phyloP scores from a whole-genome alignment of 2,888 invertebrate species.

The Scrobipalpa costella region DNA sequence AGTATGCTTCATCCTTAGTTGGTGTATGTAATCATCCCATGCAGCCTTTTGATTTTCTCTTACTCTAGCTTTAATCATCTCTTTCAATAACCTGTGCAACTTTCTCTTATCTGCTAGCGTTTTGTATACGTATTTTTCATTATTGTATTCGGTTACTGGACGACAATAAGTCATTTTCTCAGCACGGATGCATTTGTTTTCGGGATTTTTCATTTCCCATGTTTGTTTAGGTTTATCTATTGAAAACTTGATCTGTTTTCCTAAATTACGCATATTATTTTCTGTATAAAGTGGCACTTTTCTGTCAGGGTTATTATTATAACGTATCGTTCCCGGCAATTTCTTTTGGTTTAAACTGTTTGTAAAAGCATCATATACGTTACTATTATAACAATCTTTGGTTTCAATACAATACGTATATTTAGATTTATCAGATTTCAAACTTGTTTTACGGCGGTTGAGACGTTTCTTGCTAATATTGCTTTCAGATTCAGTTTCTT shows the following conservation, averaged over 20 bases:
- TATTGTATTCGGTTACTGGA: not conserved
- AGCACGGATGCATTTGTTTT: not conserved
- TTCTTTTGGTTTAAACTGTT: not conserved
- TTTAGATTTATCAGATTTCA: not conserved
- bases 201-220: not conserved
- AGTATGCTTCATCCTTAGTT: conserved; percentile 10
- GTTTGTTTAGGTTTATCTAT: not conserved
- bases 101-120: not conserved
- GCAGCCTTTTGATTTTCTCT: conserved; percentile 42
- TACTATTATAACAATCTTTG: not conserved
- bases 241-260: too few species aligned
- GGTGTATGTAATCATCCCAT: conserved; percentile 13
- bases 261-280: too few species aligned
- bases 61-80: not conserved
- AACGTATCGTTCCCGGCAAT: not conserved
- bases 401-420: not conserved
- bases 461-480: not conserved
- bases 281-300: conserved; percentile 2
- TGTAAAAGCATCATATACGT: not conserved
- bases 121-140: not conserved
- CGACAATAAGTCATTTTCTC: not conserved
- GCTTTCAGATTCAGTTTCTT: not conserved
- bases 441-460: not conserved
- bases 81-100: not conserved
- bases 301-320: not conserved